phyloP scores from a whole-genome alignment of 2,797 vertebrate species.

The Chelidonichthys spinosus region DNA sequence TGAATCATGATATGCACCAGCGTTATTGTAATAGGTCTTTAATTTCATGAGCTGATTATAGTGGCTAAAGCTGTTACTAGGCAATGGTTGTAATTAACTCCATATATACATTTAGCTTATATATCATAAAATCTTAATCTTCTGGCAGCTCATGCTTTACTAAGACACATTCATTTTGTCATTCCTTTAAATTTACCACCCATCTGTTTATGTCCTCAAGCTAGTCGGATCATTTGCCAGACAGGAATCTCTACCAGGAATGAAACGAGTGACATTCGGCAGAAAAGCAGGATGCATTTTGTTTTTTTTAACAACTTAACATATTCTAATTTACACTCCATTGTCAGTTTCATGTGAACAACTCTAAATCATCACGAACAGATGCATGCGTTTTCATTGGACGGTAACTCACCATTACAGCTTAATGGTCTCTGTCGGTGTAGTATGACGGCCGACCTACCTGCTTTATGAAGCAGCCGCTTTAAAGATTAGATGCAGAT shows the following conservation, averaged over 20 bases:
- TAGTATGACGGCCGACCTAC: background rate
- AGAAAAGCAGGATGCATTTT: conserved; percentile 22
- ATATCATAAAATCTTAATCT: background rate
- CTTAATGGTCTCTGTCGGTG: background rate
- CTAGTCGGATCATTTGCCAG: conserved; percentile 6
- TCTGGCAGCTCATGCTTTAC: background rate
- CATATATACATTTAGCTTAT: background rate
- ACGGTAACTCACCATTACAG: background rate
- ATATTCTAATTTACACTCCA: background rate
- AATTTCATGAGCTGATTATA: background rate
- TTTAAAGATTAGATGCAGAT: background rate
- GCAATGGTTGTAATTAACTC: background rate
- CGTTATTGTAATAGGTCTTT: background rate
- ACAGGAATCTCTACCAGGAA: conserved; percentile 2
- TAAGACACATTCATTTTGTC: background rate
- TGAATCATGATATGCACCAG: background rate
- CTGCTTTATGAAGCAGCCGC: conserved; percentile 8
- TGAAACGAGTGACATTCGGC: conserved; percentile 30
- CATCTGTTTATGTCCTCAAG: conserved; percentile 7
- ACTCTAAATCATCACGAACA: background rate
- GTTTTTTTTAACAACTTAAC: conserved; percentile 2
- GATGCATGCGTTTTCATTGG: background rate
- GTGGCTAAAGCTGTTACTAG: conserved; percentile 1
- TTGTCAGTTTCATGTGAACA: background rate
- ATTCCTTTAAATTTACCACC: conserved; percentile 17